A percentile compares a stretch with the other conserved stretches of the same genome.
These are phyloP conservation scores for Apis dorsata DNA, from an alignment of 1,140 invertebrate genomes.

Conservation along the genomic window DNA sequence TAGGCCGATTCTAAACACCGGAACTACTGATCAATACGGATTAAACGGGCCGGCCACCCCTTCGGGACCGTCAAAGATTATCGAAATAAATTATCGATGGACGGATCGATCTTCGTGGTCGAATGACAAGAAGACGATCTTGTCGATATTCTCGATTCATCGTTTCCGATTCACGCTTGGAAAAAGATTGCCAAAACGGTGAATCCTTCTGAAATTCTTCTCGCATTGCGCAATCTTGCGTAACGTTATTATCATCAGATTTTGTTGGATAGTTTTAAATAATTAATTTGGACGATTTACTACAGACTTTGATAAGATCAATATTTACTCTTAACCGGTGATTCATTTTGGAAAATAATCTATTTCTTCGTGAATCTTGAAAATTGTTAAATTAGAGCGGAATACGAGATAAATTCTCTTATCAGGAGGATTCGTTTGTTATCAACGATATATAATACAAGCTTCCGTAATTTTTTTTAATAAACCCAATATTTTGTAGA, in stretches of 20 bases:
- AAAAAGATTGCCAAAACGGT: no score
- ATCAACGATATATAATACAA: neutral
- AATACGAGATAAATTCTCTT: neutral
- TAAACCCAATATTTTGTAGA: no score
- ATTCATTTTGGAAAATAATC: neutral
- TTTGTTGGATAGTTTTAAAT: neutral
- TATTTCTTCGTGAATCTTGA: neutral
- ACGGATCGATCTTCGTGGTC: neutral
- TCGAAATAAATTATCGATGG: constrained; percentile 39
- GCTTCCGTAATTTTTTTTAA: no score
- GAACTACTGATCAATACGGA: constrained; percentile 59
- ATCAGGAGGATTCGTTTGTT: neutral
- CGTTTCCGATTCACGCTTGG: neutral
- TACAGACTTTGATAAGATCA: neutral
- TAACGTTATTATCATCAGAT: no score
- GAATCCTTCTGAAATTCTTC: no score
- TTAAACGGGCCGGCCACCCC: constrained; percentile 18
- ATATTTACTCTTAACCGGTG: neutral
- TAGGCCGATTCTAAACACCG: constrained; percentile 75
- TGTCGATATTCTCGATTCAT: neutral
- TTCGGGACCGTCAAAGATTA: constrained; percentile 28
- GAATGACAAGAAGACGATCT: neutral
- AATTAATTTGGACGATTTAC: neutral
- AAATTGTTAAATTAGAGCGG: neutral
- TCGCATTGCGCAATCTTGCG: no score